These are phyloP conservation scores for Enteromius viviparus DNA, from an alignment of 2,797 vertebrate genomes.

Conservation along the genomic window DNA sequence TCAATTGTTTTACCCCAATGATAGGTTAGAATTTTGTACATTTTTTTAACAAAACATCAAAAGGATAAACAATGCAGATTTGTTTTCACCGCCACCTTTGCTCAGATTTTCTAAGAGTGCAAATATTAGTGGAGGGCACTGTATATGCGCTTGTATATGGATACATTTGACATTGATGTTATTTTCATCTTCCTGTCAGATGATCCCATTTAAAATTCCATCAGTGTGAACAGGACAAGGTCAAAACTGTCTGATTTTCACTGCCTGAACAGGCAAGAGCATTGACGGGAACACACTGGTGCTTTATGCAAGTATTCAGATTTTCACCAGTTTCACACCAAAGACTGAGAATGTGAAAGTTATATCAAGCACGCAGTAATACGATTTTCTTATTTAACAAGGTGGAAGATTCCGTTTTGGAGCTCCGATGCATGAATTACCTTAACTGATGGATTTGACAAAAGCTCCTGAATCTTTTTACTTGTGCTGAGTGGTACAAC, in stretches of 20 bases:
- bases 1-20: no score
- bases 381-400: slow-evolving; percentile 17
- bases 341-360: slow-evolving; percentile 5
- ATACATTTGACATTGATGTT: background rate
- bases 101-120: no score
- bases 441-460: slow-evolving; percentile 19
- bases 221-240: background rate
- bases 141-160: background rate
- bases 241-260: background rate
- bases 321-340: slow-evolving; percentile 15
- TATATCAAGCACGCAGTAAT: background rate
- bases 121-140: background rate
- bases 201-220: slow-evolving; percentile 17
- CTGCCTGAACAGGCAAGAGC: background rate
- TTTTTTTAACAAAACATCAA: no score
- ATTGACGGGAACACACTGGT: background rate
- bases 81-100: no score
- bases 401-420: background rate
- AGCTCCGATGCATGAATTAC: slow-evolving; percentile 12
- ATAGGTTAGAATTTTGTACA: no score
- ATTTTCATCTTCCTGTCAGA: background rate
- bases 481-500: background rate
- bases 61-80: no score
- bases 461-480: slow-evolving; percentile 16
- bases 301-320: slow-evolving; percentile 16